Evolutionary conservation across 2,888 invertebrate genomes (phyloP).

Genomic region (Orthosia cruda): DNA sequence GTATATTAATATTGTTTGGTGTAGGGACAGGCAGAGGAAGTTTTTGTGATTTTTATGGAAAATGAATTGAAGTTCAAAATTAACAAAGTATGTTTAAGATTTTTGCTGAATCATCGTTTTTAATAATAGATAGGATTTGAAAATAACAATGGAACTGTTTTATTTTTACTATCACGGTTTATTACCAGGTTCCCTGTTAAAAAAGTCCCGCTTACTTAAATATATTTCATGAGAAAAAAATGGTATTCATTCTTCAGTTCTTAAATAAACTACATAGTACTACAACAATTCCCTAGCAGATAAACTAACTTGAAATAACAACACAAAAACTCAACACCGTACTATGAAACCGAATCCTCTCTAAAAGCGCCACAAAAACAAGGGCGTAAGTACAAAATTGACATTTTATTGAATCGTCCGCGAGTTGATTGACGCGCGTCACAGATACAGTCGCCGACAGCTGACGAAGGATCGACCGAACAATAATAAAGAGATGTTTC

Average conservation of each 20-base stretch:
- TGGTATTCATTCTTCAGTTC: too few species aligned
- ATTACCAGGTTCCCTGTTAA: too few species aligned
- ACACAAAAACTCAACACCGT: conserved; percentile 12
- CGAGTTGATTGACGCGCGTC: conserved; percentile 84
- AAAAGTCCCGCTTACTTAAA: too few species aligned
- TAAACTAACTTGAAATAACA: background rate
- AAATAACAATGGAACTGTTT: background rate
- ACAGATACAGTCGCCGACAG: conserved; percentile 84
- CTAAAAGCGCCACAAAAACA: conserved; percentile 66
- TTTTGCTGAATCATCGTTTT: conserved; percentile 25
- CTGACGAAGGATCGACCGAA: conserved; percentile 86
- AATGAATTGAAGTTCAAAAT: background rate
- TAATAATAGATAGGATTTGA: background rate
- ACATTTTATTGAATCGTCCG: conserved; percentile 84
- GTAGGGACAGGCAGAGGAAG: conserved; percentile 10
- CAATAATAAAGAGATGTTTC: conserved; percentile 64
- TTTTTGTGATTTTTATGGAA: conserved; percentile 38
- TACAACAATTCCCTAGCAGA: background rate
- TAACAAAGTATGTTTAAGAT: background rate
- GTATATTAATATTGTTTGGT: conserved; percentile 46
- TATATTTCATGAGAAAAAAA: too few species aligned
- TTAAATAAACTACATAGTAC: too few species aligned
- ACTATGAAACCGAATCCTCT: conserved; percentile 35
- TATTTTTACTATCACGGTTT: too few species aligned
- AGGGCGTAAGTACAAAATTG: conserved; percentile 76